Evolutionary conservation across 2,797 vertebrate species (phyloP), one percentile per base, ranked within the genome.

Genomic region (Gymnoscopelus braueri): DNA sequence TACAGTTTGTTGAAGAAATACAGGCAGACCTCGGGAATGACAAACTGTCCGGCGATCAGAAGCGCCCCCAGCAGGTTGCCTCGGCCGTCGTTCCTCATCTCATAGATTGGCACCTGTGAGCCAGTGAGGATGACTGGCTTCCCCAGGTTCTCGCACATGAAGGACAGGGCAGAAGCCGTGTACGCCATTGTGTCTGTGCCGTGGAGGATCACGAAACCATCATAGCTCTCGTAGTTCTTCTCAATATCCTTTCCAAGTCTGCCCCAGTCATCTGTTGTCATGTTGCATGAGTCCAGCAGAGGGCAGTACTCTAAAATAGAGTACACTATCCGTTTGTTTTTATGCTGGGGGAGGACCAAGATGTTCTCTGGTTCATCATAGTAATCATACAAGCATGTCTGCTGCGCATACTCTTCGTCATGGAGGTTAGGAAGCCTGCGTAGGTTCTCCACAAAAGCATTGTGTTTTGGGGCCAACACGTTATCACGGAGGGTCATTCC

Each of bases 161-260:
- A 99, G 74, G 98, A 98, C 50, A 99, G 91, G 9, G 95, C 94
- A 0, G 97, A 97, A 49, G 97, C 95, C 0, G 96, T 98, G 64
- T 98, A 99, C 0, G 97, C 97, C 98, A 98, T 98, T 0, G 98
- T 98, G 80, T 99, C 97, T 0, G 97, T 99, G 59, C 98, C 98
- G 0, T 99, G 98, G 66, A 99, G 93, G 80, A 99, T 85, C 86
- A 99, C 97, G 61, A 99, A 99, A 3, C 97, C 97, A 84, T 94
- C 94, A 93, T 95, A 97, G 68, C 85, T 87, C 81, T 95, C 88
- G 0, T 98, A 98, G 88, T 96, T 88, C 85, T 87, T 93, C 98
- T 98, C 91, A 24, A 99, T 96, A 81, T 94, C 96, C 69, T 88
- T 95, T 74, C 95, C 97, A 48, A 99, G 94, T 75, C 39, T 91